Base-by-base conservation (phyloP, 1,140 invertebrate species). In the Wasmannia auropunctata region DNA sequence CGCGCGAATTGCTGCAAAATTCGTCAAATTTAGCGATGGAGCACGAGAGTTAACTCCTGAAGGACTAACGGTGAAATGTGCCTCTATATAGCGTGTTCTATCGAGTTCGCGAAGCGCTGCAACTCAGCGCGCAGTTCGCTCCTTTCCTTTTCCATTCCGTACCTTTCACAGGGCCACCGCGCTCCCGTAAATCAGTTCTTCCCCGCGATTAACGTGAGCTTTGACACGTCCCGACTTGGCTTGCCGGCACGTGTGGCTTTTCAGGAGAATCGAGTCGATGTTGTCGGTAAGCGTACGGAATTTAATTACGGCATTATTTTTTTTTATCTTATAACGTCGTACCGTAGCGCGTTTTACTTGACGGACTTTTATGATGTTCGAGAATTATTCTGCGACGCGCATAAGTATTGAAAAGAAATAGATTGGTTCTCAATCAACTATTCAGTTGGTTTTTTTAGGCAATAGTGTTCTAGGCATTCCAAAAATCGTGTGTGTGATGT, bases 91-190 rank as follows among this genome's bases (percentile, higher is more conserved):
- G 19, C 49, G n/a, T 25, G 74, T 79, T 79, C 75, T 63, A 34
- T 49, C 75, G 75, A 79, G 58, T 37, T 79, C 11, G n/a, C 54
- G 16, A 62, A 60, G 54, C 40, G 75, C 56, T 31, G 75, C 40
- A 22, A 10, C 25, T 5, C 37, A 11, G 3, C 49, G 49, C 19
- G 2, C 49, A 22, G 19, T 79, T 28, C 58, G 19, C 19, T 74
- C 63, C 63, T 67, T 67, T 79, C 75, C 58, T 65, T 75, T 79
- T 65, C 75, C 75, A 62, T 79, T 77, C 58, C 63, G 11, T 46
- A 25, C 37, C 75, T 79, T 79, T 79, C 75, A 79, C 58, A 19
- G 28, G 11, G 43, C 37, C 75, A 25, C 28, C 28, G 28, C 10
- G 58, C 14, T 65, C 25, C 28, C 43, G 40, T 65, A 49, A 67